phyloP scores from a whole-genome alignment of 2,113 vertebrate species.

The Saccopteryx leptura region DNA sequence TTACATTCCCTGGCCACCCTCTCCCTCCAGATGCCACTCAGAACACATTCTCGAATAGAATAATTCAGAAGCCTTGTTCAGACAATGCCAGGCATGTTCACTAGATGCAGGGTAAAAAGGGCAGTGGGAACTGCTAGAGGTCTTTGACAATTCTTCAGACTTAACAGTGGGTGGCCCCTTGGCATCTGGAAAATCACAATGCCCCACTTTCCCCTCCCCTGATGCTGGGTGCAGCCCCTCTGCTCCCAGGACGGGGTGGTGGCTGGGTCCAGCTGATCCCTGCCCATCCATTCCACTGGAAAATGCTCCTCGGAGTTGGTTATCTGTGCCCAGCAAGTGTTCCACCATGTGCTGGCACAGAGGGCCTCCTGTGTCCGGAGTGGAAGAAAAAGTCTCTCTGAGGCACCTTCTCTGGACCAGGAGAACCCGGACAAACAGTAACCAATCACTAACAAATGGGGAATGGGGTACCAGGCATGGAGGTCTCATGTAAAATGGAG shows the following conservation, averaged over 20 bases:
- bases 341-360: accelerated
- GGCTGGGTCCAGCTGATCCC: accelerated
- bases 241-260: neutral
- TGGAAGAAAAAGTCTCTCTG: neutral
- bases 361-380: neutral
- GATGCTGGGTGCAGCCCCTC: neutral
- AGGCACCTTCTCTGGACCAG: neutral
- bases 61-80: neutral
- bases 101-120: neutral
- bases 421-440: neutral
- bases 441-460: neutral
- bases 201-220: too few species aligned
- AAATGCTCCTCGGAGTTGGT: neutral
- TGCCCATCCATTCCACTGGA: neutral
- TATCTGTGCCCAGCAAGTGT: neutral
- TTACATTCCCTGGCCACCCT: neutral
- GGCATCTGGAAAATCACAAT: neutral
- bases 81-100: too few species aligned
- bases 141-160: neutral
- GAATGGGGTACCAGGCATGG: neutral
- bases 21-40: neutral
- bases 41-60: neutral
- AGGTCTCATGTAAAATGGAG: neutral
- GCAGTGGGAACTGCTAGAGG: neutral
- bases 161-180: too few species aligned